Evolutionary conservation across 2,888 invertebrate genomes (phyloP).

Genomic region (Galeruca laticollis): DNA sequence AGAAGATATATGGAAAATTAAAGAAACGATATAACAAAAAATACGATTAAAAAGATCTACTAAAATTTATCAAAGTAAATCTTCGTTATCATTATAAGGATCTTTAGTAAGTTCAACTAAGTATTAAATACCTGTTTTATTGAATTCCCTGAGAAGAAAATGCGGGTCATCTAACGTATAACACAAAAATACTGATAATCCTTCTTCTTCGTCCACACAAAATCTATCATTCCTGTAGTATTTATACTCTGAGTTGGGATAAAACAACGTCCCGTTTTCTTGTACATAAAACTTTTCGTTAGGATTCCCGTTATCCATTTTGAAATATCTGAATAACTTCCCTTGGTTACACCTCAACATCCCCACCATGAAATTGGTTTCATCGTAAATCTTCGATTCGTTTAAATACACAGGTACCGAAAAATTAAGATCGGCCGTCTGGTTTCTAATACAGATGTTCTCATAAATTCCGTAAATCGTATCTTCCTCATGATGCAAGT

Average conservation of each 20-base stretch:
- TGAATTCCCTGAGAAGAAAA: not conserved
- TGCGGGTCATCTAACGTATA: conserved; percentile 29
- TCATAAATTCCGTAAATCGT: not conserved
- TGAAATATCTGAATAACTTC: conserved; percentile 37
- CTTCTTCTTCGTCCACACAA: conserved; percentile 50
- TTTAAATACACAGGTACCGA: conserved; percentile 36
- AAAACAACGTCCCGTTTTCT: conserved; percentile 51
- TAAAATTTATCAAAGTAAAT: too few relatives aligned
- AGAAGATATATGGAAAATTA: too few relatives aligned
- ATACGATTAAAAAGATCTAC: too few relatives aligned
- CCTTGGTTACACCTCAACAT: conserved; percentile 35
- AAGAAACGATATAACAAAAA: too few relatives aligned
- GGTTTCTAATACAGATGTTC: conserved; percentile 21
- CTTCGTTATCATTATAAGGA: too few relatives aligned
- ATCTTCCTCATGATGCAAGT: conserved; percentile 36
- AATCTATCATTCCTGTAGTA: conserved; percentile 46
- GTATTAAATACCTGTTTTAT: conserved; percentile 5
- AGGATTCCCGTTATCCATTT: conserved; percentile 39
- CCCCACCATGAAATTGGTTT: conserved; percentile 35
- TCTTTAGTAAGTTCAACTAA: too few relatives aligned
- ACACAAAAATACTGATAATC: conserved; percentile 48
- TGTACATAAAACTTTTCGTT: conserved; percentile 52
- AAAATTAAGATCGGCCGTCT: conserved; percentile 27
- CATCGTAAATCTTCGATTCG: conserved; percentile 14
- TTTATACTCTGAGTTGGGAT: conserved; percentile 39